Conservation (phyloP, 2,113 vertebrate species). For the Carollia perspicillata region DNA sequence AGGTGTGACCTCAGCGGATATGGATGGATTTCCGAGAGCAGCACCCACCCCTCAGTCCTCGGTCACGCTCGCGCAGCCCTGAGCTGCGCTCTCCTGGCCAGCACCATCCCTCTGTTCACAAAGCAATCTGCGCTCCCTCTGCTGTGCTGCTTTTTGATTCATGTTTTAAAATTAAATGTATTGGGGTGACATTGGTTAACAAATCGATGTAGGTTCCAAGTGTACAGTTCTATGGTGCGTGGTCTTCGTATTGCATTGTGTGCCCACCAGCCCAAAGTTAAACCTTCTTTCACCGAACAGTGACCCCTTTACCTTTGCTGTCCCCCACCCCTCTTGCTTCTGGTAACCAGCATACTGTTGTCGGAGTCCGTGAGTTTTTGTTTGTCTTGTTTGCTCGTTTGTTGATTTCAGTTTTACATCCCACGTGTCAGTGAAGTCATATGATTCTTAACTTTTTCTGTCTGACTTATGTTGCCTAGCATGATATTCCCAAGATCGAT, state of each 20-base stretch:
- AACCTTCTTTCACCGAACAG: neutral
- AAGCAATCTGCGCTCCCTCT: neutral
- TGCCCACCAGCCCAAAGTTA: neutral
- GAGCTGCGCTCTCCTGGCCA: neutral
- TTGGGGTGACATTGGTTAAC: neutral
- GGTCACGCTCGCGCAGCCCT: rapidly evolving
- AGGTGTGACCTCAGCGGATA: neutral
- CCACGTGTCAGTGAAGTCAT: too few species aligned
- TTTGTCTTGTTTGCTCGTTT: too few species aligned
- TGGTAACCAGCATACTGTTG: neutral
- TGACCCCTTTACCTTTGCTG: neutral
- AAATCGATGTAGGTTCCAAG: neutral
- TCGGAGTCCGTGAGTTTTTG: neutral
- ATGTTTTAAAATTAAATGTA: neutral
- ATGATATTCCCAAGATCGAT: neutral
- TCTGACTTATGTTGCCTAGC: too few species aligned
- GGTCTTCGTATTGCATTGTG: neutral
- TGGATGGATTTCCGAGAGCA: neutral
- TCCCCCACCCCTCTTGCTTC: neutral
- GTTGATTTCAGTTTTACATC: too few species aligned
- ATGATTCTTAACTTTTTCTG: too few species aligned
- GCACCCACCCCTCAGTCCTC: rapidly evolving
- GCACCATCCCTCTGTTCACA: neutral
- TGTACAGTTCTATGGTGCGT: neutral
- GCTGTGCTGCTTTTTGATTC: neutral